Evolutionary conservation across 2,113 vertebrate species (phyloP).

Genomic region (Muscicapa adusta): DNA sequence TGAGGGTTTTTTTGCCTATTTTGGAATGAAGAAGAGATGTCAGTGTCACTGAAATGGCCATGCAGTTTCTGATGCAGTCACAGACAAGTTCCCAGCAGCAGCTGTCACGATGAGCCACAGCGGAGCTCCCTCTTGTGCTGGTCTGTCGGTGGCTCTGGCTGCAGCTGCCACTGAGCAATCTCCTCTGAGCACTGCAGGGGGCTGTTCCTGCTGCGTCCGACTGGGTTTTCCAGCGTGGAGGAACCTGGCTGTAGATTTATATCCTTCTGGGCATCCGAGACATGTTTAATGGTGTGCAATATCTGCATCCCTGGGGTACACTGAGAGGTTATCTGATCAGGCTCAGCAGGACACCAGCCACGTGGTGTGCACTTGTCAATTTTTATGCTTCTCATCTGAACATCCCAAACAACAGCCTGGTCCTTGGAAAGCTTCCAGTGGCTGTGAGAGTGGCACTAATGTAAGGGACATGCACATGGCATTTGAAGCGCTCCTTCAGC

Average conservation of each 20-base stretch:
- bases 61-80: not conserved
- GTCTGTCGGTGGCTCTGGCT: fast-evolving
- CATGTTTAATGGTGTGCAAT: not conserved
- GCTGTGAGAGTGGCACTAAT: not conserved
- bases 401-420: not conserved
- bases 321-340: not conserved
- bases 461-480: not conserved
- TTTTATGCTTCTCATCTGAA: not conserved
- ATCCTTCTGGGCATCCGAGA: not conserved
- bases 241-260: not conserved
- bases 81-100: fast-evolving
- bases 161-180: not conserved
- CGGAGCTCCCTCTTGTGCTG: not conserved
- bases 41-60: fast-evolving
- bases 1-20: fast-evolving
- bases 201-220: not conserved
- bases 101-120: not conserved
- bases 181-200: not conserved
- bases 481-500: not conserved
- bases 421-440: slow-evolving; percentile 2
- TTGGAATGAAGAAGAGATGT: not conserved
- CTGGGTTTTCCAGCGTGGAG: not conserved
- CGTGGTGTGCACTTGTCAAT: not conserved
- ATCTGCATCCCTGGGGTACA: not conserved
- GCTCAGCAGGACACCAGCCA: not conserved